phyloP scores from a whole-genome alignment of 1,140 invertebrate species.

The Whitmania pigra region DNA sequence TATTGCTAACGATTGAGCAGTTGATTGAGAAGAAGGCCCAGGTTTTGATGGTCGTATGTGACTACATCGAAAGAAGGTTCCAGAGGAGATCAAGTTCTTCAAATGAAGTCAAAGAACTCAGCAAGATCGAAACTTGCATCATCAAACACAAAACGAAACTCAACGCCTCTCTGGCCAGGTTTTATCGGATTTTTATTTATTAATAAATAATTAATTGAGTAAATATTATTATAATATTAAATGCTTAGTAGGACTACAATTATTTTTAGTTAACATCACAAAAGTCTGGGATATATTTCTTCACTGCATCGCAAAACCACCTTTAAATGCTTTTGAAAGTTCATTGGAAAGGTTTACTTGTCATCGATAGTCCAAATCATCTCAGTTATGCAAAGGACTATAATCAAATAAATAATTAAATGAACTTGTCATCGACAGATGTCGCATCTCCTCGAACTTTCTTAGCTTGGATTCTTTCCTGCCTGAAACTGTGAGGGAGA shows the following conservation, averaged over 20 bases:
- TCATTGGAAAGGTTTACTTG: too few species aligned
- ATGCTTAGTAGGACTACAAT: too few species aligned
- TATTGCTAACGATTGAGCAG: slow-evolving; percentile 24
- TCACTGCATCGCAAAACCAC: too few species aligned
- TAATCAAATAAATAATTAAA: too few species aligned
- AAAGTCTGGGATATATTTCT: too few species aligned
- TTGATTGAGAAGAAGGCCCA: slow-evolving; percentile 27
- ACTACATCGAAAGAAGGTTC: slow-evolving; percentile 34
- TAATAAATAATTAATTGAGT: too few species aligned
- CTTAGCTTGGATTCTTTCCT: slow-evolving; percentile 30
- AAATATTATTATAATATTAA: too few species aligned
- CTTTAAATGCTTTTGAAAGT: too few species aligned
- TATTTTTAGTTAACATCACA: too few species aligned
- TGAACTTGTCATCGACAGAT: neutral
- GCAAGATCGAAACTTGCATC: slow-evolving; percentile 31
- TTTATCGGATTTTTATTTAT: slow-evolving; percentile 24
- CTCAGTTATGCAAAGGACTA: too few species aligned
- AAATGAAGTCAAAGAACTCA: slow-evolving; percentile 12
- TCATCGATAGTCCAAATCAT: slow-evolving; percentile 4
- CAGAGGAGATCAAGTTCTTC: slow-evolving; percentile 25
- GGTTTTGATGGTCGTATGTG: slow-evolving; percentile 34
- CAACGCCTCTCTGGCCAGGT: slow-evolving; percentile 32
- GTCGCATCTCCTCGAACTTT: slow-evolving; percentile 22
- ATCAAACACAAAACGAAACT: slow-evolving; percentile 29
- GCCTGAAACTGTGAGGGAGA: slow-evolving; percentile 31